These are phyloP conservation scores for Peromyscus nudipes DNA, from an alignment of 2,797 vertebrate species.

Conservation along the genomic window DNA sequence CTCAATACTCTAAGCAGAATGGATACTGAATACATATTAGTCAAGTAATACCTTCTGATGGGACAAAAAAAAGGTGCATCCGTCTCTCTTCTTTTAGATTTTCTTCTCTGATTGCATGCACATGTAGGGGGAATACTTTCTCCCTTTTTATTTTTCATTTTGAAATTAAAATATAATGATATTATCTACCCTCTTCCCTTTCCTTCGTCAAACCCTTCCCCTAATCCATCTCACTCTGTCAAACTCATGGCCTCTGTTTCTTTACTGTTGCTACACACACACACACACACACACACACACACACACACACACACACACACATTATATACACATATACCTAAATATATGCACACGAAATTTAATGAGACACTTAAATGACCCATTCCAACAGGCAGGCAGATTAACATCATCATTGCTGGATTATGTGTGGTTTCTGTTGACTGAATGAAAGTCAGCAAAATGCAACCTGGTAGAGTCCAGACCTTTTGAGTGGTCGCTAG, in stretches of 20 bases:
- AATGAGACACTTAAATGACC: not conserved
- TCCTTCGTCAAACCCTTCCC: not conserved
- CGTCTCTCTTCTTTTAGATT: not conserved
- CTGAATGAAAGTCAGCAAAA: slow-evolving; percentile 32
- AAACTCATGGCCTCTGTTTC: not conserved
- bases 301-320: not conserved
- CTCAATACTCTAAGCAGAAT: not conserved
- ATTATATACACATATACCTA: not conserved
- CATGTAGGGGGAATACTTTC: not conserved
- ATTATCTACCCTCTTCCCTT: not conserved
- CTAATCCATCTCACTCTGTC: not conserved
- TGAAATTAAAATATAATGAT: not conserved
- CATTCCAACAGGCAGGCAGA: not conserved
- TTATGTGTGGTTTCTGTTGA: not conserved
- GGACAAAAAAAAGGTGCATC: not conserved
- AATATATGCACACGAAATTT: not conserved
- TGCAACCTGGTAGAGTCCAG: not conserved
- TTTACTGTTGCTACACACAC: not conserved
- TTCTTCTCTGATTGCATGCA: slow-evolving; percentile 25
- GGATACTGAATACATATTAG: not conserved
- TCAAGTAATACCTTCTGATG: not conserved
- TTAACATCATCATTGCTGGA: not conserved
- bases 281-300: not conserved
- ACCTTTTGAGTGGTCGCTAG: not conserved
- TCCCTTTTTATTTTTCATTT: not conserved